Base-by-base conservation (phyloP, 35 echinoderm and acorn worm genomes). In the Ophioderma brevispina region DNA sequence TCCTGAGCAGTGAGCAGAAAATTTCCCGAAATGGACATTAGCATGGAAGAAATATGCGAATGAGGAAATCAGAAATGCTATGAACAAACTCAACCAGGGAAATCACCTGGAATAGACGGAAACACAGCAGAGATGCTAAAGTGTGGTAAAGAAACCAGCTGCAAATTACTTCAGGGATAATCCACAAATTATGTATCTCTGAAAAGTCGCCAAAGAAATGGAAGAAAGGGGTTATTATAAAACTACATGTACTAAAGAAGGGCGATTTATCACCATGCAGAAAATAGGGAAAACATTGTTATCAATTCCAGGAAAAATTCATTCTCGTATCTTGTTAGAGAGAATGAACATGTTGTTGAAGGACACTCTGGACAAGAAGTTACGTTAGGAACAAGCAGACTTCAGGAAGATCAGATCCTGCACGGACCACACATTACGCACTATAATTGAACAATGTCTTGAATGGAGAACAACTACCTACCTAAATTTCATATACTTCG, bases 161-260 rank as follows among this genome's bases (percentile, higher is more conserved):
- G 76, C 34, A 77, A 28, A 28, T 13, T 77, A 77, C n/a, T 28
- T 31, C 76, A 31, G 8, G 76, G 6, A 35, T 77, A 13, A 10
- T 35, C 8, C 6, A 77, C 10, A 35, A 77, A 28, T 8, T 28
- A 8, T 31, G 76, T 8, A 77, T 8, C 28, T 6, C 34, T 31
- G 80, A 40, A 30, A 35, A 37, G 30, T 8, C 15, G 38, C 80
- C 38, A 81, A 21, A 81, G 32, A 40, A 35, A 35, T 81, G 80
- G 80, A 81, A 40, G 36, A 81, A 40, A 81, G 32, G 38, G 38
- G 8, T 81, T 13, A 81, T 81, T 81, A 40, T 81, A 35, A 81
- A 81, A 81, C 80, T n/a, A n/a, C n/a, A n/a, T n/a, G n/a, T 81
- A 15, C 38, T 36, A 11, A 81, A 81, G 36, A 81, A 81, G 38